Conservation (phyloP, 2,113 vertebrate species). For the Antechinus stuartii region DNA sequence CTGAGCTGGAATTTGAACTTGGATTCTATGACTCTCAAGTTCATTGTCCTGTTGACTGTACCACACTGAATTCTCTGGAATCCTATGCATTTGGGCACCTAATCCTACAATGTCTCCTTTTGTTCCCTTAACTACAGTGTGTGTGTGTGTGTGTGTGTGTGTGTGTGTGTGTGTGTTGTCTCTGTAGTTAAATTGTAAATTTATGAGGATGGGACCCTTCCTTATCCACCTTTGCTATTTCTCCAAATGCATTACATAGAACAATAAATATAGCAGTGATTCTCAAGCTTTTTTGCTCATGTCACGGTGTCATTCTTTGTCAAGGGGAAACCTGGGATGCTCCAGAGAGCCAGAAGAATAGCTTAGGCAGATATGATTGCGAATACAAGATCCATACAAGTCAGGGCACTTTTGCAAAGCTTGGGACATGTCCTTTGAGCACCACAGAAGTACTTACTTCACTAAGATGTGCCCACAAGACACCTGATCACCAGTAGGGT, state of each 20-base stretch:
- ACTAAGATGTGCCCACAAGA: neutral
- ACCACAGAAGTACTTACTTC: neutral
- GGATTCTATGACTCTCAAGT: too few species aligned
- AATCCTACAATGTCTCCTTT: too few species aligned
- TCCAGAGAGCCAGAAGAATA: neutral
- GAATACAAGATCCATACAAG: neutral
- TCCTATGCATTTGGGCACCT: too few species aligned
- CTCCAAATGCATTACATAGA: neutral
- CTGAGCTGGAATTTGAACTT: too few species aligned
- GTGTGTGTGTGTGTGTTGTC: too few species aligned
- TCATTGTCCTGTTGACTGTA: too few species aligned
- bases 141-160: too few species aligned
- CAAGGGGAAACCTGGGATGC: neutral
- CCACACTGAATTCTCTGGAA: too few species aligned
- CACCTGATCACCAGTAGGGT: neutral
- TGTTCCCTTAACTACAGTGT: too few species aligned
- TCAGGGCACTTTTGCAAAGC: neutral
- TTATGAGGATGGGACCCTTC: neutral
- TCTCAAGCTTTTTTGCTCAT: neutral
- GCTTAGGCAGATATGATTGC: neutral
- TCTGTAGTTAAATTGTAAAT: too few species aligned
- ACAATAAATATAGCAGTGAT: neutral
- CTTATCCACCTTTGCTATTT: neutral
- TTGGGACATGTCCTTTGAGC: neutral
- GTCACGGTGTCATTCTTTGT: neutral